Evolutionary conservation across 2,888 invertebrate species (phyloP).

Genomic region (Rhaphigaster nebulosa): DNA sequence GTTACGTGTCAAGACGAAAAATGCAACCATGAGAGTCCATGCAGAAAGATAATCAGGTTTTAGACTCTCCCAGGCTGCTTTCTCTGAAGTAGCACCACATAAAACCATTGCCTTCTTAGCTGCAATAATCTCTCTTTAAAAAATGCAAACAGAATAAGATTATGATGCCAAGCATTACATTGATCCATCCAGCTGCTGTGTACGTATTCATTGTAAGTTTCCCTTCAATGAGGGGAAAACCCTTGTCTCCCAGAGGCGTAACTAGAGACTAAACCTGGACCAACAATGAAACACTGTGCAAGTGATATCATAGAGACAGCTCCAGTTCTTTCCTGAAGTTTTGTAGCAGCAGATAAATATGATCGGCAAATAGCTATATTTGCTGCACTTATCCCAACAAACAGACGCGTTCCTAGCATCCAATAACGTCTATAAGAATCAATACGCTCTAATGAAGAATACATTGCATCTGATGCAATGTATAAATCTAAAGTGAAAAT

Average conservation of each 20-base stretch:
- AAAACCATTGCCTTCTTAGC: constrained; percentile 83
- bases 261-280: constrained; percentile 82
- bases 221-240: constrained; percentile 71
- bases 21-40: constrained; percentile 84
- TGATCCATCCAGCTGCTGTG: constrained; percentile 89
- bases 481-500: too few relatives aligned
- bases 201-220: constrained; percentile 84
- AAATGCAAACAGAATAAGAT: constrained; percentile 82
- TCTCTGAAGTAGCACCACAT: constrained; percentile 79
- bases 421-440: too few relatives aligned
- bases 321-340: constrained; percentile 82
- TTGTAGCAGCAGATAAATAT: constrained; percentile 88
- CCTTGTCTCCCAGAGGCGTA: constrained; percentile 81
- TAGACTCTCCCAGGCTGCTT: constrained; percentile 79
- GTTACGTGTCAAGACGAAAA: constrained; percentile 88
- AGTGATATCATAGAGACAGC: constrained; percentile 87
- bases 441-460: too few relatives aligned
- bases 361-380: constrained; percentile 88
- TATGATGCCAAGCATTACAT: constrained; percentile 79
- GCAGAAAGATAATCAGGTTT: constrained; percentile 83
- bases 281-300: constrained; percentile 89
- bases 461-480: too few relatives aligned
- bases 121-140: constrained; percentile 85
- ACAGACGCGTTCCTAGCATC: too few relatives aligned
- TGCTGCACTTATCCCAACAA: too few relatives aligned